Evolutionary conservation across 2,888 invertebrate genomes (phyloP), one percentile per base, ranked within the genome.

Genomic region (Drosophila greeni): DNA sequence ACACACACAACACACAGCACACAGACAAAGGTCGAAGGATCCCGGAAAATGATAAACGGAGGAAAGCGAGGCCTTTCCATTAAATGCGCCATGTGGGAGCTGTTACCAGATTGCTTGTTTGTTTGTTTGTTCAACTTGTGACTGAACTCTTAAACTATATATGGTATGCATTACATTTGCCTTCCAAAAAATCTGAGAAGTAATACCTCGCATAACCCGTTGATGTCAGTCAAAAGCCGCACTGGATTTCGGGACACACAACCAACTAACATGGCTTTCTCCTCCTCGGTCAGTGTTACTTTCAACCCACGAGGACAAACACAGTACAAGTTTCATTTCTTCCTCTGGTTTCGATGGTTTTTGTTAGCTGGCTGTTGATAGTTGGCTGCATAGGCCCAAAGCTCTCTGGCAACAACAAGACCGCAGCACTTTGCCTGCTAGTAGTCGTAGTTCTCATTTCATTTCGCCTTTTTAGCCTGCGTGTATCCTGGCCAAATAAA

Each of bases 401-500:
- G 51, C 36, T 16, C 42, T 23, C 14, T 37, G 65, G 48, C 45
- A 36, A 47, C 34, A 39, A 45, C 31, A 20, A 47, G 49, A 67
- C 37, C 37, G 34, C 48, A 62, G 39, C 54, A 59, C 51, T 47
- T 71, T 42, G 53, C 36, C 51, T 42, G 34, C 7, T 26, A 23
- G 29, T 49, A 47, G 61, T 36, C 62, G 29, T 49, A 47, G 61
- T 36, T 70, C 64, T 62, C 61, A 68, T 69, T 69, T 60, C 67
- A 47, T 61, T 69, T 61, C 40, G 70, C 51, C 70, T 60, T 55
- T 64, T 52, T 51, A 34, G 71, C 66, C 31, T 43, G n/a, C 48
- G 42, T 62, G 57, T 64, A 48, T 55, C 51, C 53, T 69, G 64
- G 48, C 54, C 69, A 68, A 72, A 73, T 72, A 68, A 68, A 72